A percentile compares a stretch with the other conserved stretches of the same genome.
Conservation (phyloP, 2,888 invertebrate species). For the Eristalis tenax region DNA sequence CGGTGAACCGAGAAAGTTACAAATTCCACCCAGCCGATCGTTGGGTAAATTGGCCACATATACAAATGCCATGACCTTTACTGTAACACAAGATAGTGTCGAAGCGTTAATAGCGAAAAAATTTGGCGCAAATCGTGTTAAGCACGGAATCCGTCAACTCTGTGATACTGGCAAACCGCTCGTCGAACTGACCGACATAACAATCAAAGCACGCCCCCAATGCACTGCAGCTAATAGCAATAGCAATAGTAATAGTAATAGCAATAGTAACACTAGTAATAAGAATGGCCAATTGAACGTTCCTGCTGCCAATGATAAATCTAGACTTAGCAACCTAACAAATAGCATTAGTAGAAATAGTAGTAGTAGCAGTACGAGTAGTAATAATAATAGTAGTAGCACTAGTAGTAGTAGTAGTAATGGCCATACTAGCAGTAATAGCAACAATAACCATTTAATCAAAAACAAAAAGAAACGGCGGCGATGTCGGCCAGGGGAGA, state of each 20-base stretch:
- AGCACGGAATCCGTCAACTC: constrained; percentile 81
- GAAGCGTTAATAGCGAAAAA: constrained; percentile 83
- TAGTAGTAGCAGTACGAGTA: constrained; percentile 71
- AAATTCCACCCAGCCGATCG: constrained; percentile 85
- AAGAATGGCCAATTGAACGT: constrained; percentile 76
- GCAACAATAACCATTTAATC: constrained; percentile 72
- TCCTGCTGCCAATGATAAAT: constrained; percentile 76
- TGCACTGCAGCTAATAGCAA: constrained; percentile 77
- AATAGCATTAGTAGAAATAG: constrained; percentile 73
- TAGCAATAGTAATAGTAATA: constrained; percentile 72
- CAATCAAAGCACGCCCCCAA: constrained; percentile 81
- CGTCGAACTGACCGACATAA: constrained; percentile 80
- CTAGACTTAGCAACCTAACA: constrained; percentile 73
- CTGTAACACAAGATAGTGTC: constrained; percentile 82
- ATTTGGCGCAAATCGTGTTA: constrained; percentile 81
- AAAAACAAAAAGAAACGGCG: constrained; percentile 78
- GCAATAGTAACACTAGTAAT: constrained; percentile 73
- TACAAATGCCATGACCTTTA: constrained; percentile 86
- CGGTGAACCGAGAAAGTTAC: constrained; percentile 88
- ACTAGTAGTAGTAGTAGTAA: constrained; percentile 76
- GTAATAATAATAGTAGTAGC: constrained; percentile 73
- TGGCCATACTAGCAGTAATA: constrained; percentile 74
- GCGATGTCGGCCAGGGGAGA: constrained; percentile 78
- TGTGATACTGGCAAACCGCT: constrained; percentile 81
- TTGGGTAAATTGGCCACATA: constrained; percentile 89